Evolutionary conservation across 2,113 vertebrate species (phyloP).

Genomic region (Leucoraja erinaceus): DNA sequence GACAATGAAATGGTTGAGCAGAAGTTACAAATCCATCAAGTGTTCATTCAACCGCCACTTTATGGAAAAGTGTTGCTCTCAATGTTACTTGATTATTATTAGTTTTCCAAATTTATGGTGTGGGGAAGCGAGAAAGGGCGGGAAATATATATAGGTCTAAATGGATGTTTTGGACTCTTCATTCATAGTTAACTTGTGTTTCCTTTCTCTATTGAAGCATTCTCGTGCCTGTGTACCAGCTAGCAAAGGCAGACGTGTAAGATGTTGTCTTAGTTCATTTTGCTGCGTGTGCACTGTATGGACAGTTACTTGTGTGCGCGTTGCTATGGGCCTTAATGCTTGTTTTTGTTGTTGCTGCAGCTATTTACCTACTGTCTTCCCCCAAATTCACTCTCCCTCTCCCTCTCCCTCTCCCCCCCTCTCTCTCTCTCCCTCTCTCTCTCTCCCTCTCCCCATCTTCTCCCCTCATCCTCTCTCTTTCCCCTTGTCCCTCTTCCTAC

Average conservation of each 20-base stretch:
- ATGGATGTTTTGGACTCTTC: neutral
- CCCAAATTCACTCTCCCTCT: neutral
- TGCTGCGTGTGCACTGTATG: neutral
- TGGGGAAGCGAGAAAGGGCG: neutral
- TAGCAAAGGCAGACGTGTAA: slow-evolving; percentile 99
- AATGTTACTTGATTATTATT: slow-evolving; percentile 62
- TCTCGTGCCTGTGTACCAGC: slow-evolving; percentile 86
- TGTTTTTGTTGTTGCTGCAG: neutral
- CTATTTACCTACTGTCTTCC: neutral
- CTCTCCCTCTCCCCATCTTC: too few relatives aligned
- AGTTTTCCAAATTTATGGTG: slow-evolving; percentile 43
- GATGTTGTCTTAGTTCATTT: slow-evolving; percentile 63
- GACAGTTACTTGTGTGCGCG: neutral
- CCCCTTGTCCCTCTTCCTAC: too few relatives aligned
- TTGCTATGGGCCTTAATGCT: neutral
- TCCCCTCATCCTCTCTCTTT: too few relatives aligned
- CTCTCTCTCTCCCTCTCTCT: neutral
- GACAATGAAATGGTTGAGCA: too few relatives aligned
- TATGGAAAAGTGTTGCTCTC: slow-evolving; percentile 67
- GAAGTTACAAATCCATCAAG: too few relatives aligned
- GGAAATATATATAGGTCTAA: neutral
- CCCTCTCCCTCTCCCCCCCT: neutral
- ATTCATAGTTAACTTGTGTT: slow-evolving; percentile 38
- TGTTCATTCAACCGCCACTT: neutral
- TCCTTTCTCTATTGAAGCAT: slow-evolving; percentile 63